Evolutionary conservation across 2,113 vertebrate genomes (phyloP).

Genomic region (Apus apus): DNA sequence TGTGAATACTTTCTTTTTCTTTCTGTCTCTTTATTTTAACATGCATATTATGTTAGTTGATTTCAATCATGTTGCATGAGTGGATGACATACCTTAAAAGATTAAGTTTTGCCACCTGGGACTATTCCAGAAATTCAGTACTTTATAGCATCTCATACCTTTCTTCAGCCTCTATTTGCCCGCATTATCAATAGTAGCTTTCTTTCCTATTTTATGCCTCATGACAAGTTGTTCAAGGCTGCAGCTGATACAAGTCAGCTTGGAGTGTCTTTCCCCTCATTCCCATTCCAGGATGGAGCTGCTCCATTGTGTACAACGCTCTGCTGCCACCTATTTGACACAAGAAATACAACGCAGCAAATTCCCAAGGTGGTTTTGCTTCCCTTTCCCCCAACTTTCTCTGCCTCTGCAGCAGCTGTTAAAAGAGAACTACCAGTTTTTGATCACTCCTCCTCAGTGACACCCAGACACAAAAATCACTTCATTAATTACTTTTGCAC

Average conservation of each 20-base stretch:
- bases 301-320: conserved; percentile 74
- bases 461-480: not conserved
- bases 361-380: not conserved
- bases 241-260: conserved; percentile 61
- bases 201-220: conserved; percentile 72
- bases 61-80: conserved; percentile 71
- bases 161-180: conserved; percentile 63
- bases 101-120: conserved; percentile 78
- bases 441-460: not conserved
- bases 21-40: conserved; percentile 70
- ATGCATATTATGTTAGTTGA: conserved; percentile 75
- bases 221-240: conserved; percentile 59
- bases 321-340: conserved; percentile 91
- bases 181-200: conserved; percentile 72
- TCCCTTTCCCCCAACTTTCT: not conserved
- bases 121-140: conserved; percentile 73
- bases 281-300: not conserved
- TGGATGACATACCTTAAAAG: conserved; percentile 78
- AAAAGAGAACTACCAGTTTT: not conserved
- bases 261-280: conserved; percentile 51
- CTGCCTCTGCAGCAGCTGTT: not conserved
- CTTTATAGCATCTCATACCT: conserved; percentile 66
- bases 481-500: not conserved
- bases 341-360: conserved; percentile 34
- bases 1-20: conserved; percentile 69